A percentile compares a stretch with the other conserved stretches of the same genome.
phyloP scores from a whole-genome alignment of 2,113 vertebrate genomes.

The Mionectes macconnelli region DNA sequence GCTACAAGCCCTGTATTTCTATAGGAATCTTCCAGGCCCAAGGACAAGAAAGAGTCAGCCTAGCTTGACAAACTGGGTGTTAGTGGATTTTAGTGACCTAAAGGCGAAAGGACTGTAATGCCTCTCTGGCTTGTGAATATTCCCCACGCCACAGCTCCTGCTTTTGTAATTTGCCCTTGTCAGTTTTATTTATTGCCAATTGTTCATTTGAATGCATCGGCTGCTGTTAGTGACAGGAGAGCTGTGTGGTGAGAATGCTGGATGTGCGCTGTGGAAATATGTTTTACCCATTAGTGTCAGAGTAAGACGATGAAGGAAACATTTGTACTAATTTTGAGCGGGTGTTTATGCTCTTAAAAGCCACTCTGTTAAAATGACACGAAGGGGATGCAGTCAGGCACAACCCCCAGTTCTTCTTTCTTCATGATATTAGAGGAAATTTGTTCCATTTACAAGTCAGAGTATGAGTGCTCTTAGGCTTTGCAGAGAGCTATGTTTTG shows the following conservation, averaged over 20 bases:
- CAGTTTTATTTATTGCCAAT: slow-evolving; percentile 59
- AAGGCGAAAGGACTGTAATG: slow-evolving; percentile 6
- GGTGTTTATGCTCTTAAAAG: slow-evolving; percentile 51
- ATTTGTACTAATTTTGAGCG: slow-evolving; percentile 40
- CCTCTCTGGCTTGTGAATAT: slow-evolving; percentile 9
- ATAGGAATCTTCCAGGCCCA: background rate
- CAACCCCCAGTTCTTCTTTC: background rate
- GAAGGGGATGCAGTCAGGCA: background rate
- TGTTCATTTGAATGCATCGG: slow-evolving; percentile 25
- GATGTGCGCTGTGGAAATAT: slow-evolving; percentile 25
- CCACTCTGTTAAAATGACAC: slow-evolving; percentile 1
- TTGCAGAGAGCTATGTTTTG: background rate
- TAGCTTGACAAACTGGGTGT: slow-evolving; percentile 47
- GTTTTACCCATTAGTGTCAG: slow-evolving; percentile 61
- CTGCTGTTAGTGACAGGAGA: slow-evolving; percentile 36
- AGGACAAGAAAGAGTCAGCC: slow-evolving; percentile 41
- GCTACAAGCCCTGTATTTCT: background rate
- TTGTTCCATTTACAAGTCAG: slow-evolving; percentile 35
- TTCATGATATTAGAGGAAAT: background rate
- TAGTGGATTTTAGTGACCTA: slow-evolving; percentile 19
- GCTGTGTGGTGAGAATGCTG: background rate
- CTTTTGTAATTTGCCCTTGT: slow-evolving; percentile 56
- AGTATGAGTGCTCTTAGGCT: background rate
- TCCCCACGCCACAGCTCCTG: slow-evolving; percentile 7
- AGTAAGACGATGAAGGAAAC: slow-evolving; percentile 35